Conservation (phyloP, 2,797 vertebrate genomes). For the Peromyscus nudipes region DNA sequence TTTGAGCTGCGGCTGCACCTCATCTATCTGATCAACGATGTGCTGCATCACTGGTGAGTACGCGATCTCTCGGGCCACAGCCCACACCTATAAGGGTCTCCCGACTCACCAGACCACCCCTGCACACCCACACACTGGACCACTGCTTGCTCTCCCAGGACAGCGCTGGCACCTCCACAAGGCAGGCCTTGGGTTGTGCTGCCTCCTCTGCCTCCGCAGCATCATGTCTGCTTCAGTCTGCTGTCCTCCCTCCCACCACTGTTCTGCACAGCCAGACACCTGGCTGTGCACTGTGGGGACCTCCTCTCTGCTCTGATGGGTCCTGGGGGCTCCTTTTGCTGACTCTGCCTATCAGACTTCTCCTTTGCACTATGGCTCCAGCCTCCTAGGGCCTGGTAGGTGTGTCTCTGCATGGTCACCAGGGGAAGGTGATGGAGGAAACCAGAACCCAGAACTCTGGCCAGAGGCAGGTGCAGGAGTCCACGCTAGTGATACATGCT, state of each 20-base stretch:
- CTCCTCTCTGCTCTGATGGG: neutral
- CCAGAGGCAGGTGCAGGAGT: neutral
- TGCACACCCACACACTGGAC: neutral
- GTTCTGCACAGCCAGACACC: neutral
- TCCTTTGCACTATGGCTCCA: neutral
- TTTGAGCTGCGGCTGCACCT: conserved; percentile 97
- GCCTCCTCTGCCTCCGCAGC: neutral
- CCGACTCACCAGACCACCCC: neutral
- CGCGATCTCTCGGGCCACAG: neutral
- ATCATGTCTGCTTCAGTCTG: neutral
- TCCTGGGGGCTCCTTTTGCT: neutral
- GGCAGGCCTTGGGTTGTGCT: neutral
- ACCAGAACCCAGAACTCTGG: neutral
- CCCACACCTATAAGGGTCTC: too few species aligned
- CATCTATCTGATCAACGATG: conserved; percentile 98
- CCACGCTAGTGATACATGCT: neutral
- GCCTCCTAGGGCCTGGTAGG: neutral
- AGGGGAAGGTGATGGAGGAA: neutral
- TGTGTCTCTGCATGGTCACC: neutral
- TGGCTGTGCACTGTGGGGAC: neutral
- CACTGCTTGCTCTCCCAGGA: neutral
- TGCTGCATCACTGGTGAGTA: conserved; percentile 97
- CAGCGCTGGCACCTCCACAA: neutral
- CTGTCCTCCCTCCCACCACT: neutral
- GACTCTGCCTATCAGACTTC: neutral